A percentile compares a stretch with the other conserved stretches of the same genome.
Evolutionary conservation across 2,797 vertebrate genomes (phyloP).

Genomic region (Myotis daubentonii): DNA sequence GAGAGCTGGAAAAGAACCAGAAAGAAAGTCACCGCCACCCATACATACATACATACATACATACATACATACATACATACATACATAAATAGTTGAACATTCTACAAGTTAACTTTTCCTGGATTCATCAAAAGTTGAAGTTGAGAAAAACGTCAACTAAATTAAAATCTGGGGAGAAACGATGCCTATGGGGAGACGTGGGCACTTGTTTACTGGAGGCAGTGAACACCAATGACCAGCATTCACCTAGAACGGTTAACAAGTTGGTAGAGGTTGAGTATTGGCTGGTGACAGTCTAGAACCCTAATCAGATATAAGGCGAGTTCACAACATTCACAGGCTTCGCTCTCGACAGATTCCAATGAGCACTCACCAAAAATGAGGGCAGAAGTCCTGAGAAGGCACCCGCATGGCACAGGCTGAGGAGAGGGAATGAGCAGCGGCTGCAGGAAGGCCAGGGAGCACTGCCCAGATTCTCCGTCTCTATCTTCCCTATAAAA

Average conservation of each 20-base stretch:
- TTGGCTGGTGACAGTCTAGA: background rate
- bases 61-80: too few species aligned
- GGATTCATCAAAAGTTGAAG: background rate
- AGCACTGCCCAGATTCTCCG: background rate
- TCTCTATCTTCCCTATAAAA: background rate
- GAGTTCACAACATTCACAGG: background rate
- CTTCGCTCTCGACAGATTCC: background rate
- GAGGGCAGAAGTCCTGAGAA: background rate
- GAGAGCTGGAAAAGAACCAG: background rate
- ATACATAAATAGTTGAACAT: background rate
- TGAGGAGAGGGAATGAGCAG: background rate
- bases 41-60: background rate
- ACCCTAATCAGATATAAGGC: background rate
- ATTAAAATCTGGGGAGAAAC: background rate
- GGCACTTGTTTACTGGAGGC: background rate
- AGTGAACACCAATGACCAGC: background rate
- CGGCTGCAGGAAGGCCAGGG: background rate
- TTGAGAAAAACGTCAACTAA: background rate
- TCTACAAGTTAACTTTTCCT: conserved; percentile 4
- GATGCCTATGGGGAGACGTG: background rate
- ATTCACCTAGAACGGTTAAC: background rate
- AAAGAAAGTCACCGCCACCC: background rate
- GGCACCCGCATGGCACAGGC: background rate
- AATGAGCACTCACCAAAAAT: background rate
- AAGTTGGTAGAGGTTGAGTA: background rate